Base-by-base conservation (phyloP, 2,113 vertebrate species). In the Lampris incognitus region DNA sequence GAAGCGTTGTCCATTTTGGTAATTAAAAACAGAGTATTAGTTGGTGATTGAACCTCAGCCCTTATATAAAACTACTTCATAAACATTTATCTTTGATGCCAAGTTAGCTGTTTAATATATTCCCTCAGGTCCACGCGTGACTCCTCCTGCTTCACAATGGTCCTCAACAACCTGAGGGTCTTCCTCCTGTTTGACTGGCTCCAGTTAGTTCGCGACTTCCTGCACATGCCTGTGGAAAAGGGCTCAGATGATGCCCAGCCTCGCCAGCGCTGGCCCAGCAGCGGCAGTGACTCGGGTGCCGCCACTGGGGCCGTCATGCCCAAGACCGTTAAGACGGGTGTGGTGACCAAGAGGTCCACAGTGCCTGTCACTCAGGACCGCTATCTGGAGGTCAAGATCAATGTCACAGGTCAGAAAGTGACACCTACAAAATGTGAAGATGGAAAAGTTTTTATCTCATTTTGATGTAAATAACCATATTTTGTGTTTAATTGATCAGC, bases 121-220 rank as follows among this genome's bases (percentile, higher is more conserved):
- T 62, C 52, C 66, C 2, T 0, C 80, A 99, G 98, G 77, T 98
- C 96, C 54, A 97, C 97, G 0, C 95, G 96, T 49, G 97, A 99
- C 61, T 95, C 95, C 0, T 99, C 98, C 63, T 96, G 94, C 89
- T 99, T 99, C 83, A 99, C 98, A 0, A 95, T 98, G 5, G 97
- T 99, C 59, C 94, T 99, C 79, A 99, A 99, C 90, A 99, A 97
- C 76, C 94, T 99, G 9, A 93, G 98, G 2, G 97, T 99, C 0
- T 98, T 99, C 74, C 93, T 99, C 40, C 98, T 99, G 84, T 99
- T 99, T 69, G 97, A 98, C 86, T 99, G 98, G 98, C 74, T 99
- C 37, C 86, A 96, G 39, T 91, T 97, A 55, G 96, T 99, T 2
- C 95, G 93, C 9, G 95, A 97, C 77, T 99, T 99, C 76, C 84